Conservation (phyloP, 2,797 vertebrate species). For the Crax fasciolata region DNA sequence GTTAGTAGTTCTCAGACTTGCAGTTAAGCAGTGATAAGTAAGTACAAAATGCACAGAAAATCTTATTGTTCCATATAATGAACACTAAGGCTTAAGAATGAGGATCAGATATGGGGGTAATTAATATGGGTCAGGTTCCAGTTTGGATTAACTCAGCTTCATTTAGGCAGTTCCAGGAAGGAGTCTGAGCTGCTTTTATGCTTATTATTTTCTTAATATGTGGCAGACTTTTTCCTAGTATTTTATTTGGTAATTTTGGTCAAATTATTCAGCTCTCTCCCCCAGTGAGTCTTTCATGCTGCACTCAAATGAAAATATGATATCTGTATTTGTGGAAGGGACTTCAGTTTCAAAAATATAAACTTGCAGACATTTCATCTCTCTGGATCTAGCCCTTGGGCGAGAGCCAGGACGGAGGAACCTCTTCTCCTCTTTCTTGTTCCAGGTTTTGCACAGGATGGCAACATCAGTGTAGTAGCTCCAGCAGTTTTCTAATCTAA, state of each 20-base stretch:
- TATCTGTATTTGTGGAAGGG: rapidly evolving
- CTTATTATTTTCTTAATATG: neutral
- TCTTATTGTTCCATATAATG: neutral
- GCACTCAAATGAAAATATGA: neutral
- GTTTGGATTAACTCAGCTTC: neutral
- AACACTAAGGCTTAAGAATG: neutral
- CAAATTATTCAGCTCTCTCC: neutral
- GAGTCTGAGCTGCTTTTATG: neutral
- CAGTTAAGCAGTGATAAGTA: constrained; percentile 14
- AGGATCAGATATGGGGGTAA: neutral
- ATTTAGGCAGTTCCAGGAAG: neutral
- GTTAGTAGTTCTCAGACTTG: constrained; percentile 35
- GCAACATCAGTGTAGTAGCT: neutral
- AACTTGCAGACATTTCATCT: neutral
- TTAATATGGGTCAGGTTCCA: neutral
- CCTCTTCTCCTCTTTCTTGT: neutral
- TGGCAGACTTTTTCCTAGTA: neutral
- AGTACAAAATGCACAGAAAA: constrained; percentile 34
- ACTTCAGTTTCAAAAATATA: neutral
- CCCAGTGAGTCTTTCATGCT: rapidly evolving
- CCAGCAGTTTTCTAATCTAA: neutral
- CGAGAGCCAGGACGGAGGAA: neutral
- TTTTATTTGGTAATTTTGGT: neutral
- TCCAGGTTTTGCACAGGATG: neutral
- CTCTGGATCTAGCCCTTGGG: neutral